Base-by-base conservation (phyloP, 53 echinoderm and acorn worm genomes). In the Holothuria scabra region DNA sequence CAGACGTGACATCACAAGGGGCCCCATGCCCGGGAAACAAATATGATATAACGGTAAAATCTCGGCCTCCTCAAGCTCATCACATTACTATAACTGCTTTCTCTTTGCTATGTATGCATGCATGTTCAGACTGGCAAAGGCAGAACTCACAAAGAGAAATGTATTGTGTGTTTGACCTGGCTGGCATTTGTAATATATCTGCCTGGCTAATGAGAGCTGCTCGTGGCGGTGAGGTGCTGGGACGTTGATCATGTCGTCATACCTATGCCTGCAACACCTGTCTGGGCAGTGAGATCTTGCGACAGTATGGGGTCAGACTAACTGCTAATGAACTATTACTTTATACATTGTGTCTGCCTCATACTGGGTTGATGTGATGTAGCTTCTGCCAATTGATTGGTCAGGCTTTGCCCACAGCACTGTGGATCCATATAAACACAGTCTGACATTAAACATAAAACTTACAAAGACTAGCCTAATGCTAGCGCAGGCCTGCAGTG, bases 141-240 rank as follows among this genome's bases (percentile, higher is more conserved):
- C 5, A 52, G 52, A 52, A 18, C 23, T 33, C 44, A 20, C 24
- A 44, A 72, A 21, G 44, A 72, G 49, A 44, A 23, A 41, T 21
- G 72, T 72, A 23, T 44, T 72, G 21, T 32, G 33, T 67, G 67
- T 44, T 48, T 72, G 72, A 72, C 72, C 72, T 34, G 44, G 48
- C 44, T 72, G 72, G 72, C 72, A 72, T 72, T 72, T 72, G 72
- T 72, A 72, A 72, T 72, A 24, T 72, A 72, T 72, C 72, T 13
- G 24, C 16, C 21, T 52, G 52, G 52, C 46, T 72, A 72, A 72
- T 72, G 72, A 72, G 69, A 69, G 41, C 22, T 19, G 46, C 72
- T 48, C 25, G 44, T 69, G 69, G 52, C 52, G 18, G 72, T 38
- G 48, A 48, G 48, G 72, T 44, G 34, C 72, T 44, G 72, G 72